Base-by-base conservation (phyloP, 2,888 invertebrate species). In the Aleiodes alternator region DNA sequence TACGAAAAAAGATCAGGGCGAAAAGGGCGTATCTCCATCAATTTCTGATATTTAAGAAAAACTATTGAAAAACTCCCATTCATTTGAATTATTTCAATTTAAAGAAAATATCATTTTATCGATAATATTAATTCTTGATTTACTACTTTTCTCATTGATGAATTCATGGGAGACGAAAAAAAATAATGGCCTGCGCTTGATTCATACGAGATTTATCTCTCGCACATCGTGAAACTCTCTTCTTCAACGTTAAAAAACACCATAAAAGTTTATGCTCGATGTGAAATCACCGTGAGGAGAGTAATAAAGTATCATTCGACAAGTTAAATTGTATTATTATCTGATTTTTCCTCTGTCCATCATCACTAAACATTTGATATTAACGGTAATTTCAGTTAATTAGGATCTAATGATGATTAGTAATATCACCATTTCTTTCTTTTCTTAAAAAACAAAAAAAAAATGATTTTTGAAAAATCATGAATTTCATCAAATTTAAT, bases 301-400 rank as follows among this genome's bases (percentile, higher is more conserved):
- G 79, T 80, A 83, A 80, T 86, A 83, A 85, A 85, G 80, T 82
- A 83, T 84, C 79, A 82, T 83, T 79, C 82, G 78, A 77, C 76
- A 78, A 77, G 73, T 80, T 79, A 82, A 83, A 84, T 84, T 83
- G 84, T 81, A 78, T 80, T 75, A 76, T 80, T 78, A 76, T 69
- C 77, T 51, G 31, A 59, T 59, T 53, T 68, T 68, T 66, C 2
- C 9, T 50, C 12, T 50, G 50, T 51, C 29, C 29, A n/a, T 51
- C 31, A 68, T 68, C 51, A n/a, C 14, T 48, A 23, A 43, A 64
- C 11, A 64, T 16, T 64, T 48, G 43, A 64, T 16, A 48, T 34
- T 4, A 48, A n/a, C 8, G 7, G 23, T n/a, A 64, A 43, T 64
- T 23, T 38, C 16, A n/a, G 14, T 14, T 7, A n/a, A 16, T 38